Base-by-base conservation (phyloP, 2,888 invertebrate genomes). In the Aricia artaxerxes region DNA sequence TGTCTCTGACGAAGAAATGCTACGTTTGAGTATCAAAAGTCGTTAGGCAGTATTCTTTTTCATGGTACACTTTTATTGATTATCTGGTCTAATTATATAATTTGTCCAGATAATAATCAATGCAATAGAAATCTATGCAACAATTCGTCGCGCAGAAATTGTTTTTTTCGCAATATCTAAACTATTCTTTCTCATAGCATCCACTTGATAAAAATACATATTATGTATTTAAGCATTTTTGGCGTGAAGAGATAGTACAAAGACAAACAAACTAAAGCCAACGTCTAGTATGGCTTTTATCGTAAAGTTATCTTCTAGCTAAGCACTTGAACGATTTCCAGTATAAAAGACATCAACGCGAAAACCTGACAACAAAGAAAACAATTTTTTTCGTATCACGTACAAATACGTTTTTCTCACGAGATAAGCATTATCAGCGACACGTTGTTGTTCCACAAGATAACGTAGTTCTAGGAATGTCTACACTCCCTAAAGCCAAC, bases 391-490 rank as follows among this genome's bases (percentile, higher is more conserved):
- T 38, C 69, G 13, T 69, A 69, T 69, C 69, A 69, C 69, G 69
- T 69, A 76, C 76, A 49, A 44, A 40, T 78, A 78, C 64, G 49
- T 44, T 31, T 78, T 78, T 78, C 78, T 69, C 78, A 78, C 78
- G 69, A 78, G 64, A 78, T 69, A 64, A 78, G 78, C 31, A 5
- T 76, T 76, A 76, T 76, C 76, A 35, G 16, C 53, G 73, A 60
- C 38, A 73, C 61, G 44, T 73, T 16, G 78, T 61, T 75, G 61
- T 61, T 79, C 60, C 73, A 81, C 82, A 81, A 82, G 83, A 83
- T 83, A 83, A 83, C 80, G 80, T 78, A 79, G 80, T 85, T 87
- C 85, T 83, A 84, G 82, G 83, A 84, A 86, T 85, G 83, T 49
- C 24, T 80, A 82, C 86, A 85, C 85, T 84, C 87, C 85, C 83